These are phyloP conservation scores for Athalia cordata DNA, from an alignment of 2,888 invertebrate species.

Conservation along the genomic window DNA sequence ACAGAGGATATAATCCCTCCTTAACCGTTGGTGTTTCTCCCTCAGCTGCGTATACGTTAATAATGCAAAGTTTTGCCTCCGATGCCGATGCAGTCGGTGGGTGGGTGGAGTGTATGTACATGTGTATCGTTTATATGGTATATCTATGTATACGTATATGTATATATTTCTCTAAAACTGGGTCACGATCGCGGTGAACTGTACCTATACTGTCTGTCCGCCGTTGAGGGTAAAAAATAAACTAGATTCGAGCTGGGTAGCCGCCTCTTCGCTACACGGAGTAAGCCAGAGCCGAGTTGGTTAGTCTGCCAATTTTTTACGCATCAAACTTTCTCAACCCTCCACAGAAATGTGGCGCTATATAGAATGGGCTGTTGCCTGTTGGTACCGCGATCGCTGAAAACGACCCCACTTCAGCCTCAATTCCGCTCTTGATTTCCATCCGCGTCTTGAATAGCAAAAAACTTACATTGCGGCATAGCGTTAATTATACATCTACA, in stretches of 20 bases:
- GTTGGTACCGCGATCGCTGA: background rate
- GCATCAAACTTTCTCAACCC: background rate
- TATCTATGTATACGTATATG: background rate
- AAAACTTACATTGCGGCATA: too few relatives aligned
- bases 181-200: constrained; percentile 27
- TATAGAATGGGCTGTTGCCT: too few relatives aligned
- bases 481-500: background rate
- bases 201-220: background rate
- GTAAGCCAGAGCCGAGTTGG: background rate
- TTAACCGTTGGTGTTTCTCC: background rate
- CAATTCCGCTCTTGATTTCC: background rate
- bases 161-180: constrained; percentile 1
- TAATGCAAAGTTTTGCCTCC: constrained; percentile 22
- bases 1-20: background rate
- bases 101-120: background rate
- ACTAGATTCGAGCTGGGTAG: background rate
- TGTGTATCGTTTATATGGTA: background rate
- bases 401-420: background rate
- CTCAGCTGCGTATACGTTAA: constrained; percentile 22
- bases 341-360: too few relatives aligned
- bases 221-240: constrained; percentile 1
- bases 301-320: background rate
- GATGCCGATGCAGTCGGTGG: background rate
- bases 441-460: too few relatives aligned
- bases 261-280: background rate